A percentile compares a stretch with the other conserved stretches of the same genome.
phyloP scores from a whole-genome alignment of 2,797 vertebrate genomes.

The Acanthornis magna region DNA sequence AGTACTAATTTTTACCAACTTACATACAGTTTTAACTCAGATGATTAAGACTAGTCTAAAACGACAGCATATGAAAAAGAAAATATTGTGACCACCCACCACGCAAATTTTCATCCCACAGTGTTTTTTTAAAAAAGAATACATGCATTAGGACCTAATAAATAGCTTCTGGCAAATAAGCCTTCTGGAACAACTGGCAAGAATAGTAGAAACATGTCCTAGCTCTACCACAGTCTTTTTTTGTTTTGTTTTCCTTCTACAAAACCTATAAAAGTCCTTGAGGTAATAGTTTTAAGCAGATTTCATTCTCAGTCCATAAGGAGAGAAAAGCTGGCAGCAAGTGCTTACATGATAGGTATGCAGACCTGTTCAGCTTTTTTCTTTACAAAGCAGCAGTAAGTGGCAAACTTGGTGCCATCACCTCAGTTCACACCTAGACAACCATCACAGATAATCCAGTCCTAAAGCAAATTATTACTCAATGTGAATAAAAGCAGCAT shows the following conservation, averaged over 20 bases:
- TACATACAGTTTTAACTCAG: neutral
- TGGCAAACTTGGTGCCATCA: conserved; percentile 41
- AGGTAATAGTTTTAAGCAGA: conserved; percentile 69
- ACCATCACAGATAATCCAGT: conserved; percentile 20
- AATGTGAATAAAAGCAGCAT: neutral
- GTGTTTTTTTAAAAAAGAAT: neutral
- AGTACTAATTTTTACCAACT: neutral
- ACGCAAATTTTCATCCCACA: neutral
- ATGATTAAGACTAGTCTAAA: neutral
- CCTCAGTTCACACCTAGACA: conserved; percentile 32
- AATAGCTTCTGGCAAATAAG: conserved; percentile 12
- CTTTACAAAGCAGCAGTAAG: conserved; percentile 27
- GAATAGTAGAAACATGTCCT: conserved; percentile 60
- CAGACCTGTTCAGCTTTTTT: conserved; percentile 24
- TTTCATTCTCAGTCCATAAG: conserved; percentile 57
- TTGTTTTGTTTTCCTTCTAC: neutral
- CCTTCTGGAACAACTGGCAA: conserved; percentile 56
- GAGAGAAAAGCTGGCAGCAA: conserved; percentile 65
- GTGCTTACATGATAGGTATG: conserved; percentile 74
- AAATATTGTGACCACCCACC: conserved; percentile 11
- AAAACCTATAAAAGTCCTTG: conserved; percentile 57
- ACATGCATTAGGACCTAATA: neutral
- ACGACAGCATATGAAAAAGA: neutral
- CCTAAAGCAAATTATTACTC: conserved; percentile 25
- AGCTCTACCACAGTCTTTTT: conserved; percentile 34